Evolutionary conservation across 2,888 invertebrate species (phyloP).

Genomic region (Oscheius myriophilus): DNA sequence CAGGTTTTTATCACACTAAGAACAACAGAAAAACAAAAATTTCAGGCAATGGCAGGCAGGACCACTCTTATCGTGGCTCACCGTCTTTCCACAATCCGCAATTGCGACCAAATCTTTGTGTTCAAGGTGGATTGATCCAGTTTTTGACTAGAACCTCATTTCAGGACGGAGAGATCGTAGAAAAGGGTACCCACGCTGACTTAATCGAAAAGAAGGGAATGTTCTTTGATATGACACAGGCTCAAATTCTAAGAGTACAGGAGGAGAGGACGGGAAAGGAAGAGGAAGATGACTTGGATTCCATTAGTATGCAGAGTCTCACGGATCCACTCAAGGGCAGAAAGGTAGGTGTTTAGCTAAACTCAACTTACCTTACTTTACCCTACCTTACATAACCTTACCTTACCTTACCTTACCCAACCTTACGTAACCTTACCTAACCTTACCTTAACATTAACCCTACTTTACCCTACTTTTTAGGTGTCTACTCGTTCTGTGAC

Average conservation of each 20-base stretch:
- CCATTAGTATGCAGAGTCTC: slow-evolving; percentile 15
- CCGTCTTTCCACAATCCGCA: slow-evolving; percentile 74
- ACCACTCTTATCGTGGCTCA: slow-evolving; percentile 75
- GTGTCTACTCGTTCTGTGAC: slow-evolving; percentile 39
- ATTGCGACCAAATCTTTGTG: slow-evolving; percentile 73
- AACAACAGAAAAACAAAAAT: background rate
- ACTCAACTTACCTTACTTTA: background rate
- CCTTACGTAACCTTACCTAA: too few species aligned
- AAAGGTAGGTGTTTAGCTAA: background rate
- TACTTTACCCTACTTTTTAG: background rate
- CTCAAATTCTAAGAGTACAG: slow-evolving; percentile 69
- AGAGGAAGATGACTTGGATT: slow-evolving; percentile 18
- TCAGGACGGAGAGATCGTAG: slow-evolving; percentile 71
- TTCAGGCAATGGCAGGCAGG: slow-evolving; percentile 72
- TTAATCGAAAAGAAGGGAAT: slow-evolving; percentile 70
- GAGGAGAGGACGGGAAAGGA: slow-evolving; percentile 44
- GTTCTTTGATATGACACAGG: slow-evolving; percentile 73
- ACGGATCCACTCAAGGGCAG: slow-evolving; percentile 1
- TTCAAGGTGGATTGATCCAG: slow-evolving; percentile 39
- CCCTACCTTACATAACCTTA: too few species aligned
- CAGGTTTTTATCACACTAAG: slow-evolving; percentile 67
- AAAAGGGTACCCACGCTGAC: slow-evolving; percentile 73
- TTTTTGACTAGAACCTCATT: background rate
- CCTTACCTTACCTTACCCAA: too few species aligned
- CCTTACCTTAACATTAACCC: too few species aligned